Evolutionary conservation across 2,113 vertebrate species (phyloP), one percentile per base, ranked within the genome.

Genomic region (Nothocercus julius): DNA sequence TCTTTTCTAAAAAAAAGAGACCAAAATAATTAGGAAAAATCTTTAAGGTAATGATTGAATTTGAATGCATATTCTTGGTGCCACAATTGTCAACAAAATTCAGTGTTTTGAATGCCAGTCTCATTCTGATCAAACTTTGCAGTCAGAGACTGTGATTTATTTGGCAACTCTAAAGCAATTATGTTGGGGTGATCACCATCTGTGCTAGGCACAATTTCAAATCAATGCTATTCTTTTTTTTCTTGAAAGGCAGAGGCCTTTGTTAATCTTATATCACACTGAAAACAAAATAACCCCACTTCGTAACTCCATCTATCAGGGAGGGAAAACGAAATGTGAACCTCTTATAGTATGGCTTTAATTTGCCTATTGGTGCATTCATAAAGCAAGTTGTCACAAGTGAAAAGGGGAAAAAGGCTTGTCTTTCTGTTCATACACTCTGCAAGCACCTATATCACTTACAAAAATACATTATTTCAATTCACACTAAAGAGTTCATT

Each of bases 121-220:
- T 89, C 21, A 47, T 90, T 96, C 93, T 96, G 82, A 92, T 78
- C 74, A 84, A 85, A 61, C 42, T 38, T 90, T 88, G 51, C 17
- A 82, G 67, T 44, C 45, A 80, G 87, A 77, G 15, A 74, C 7
- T 58, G 42, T 21, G 82, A 56, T 93, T 95, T 87, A 49, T 82
- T 91, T 12, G 0, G 1, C 62, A 85, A 62, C 42, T 92, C 81
- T 69, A 49, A 92, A 90, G 44, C 24, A 72, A 30, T 85, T 94
- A 54, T 80, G 12, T 90, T 77, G 58, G 54, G 2, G 0, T 92
- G 85, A 90, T 87, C 90, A 82, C 76, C 63, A 81, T 92, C 63
- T 97, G 76, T 79, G 82, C 38, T 61, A 86, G 38, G 54, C 69
- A 89, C 42, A 90, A 75, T 95, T 96, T 96, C 77, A 93, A 92